phyloP scores from a whole-genome alignment of 2,888 invertebrate genomes.

The Microplitis manilae region DNA sequence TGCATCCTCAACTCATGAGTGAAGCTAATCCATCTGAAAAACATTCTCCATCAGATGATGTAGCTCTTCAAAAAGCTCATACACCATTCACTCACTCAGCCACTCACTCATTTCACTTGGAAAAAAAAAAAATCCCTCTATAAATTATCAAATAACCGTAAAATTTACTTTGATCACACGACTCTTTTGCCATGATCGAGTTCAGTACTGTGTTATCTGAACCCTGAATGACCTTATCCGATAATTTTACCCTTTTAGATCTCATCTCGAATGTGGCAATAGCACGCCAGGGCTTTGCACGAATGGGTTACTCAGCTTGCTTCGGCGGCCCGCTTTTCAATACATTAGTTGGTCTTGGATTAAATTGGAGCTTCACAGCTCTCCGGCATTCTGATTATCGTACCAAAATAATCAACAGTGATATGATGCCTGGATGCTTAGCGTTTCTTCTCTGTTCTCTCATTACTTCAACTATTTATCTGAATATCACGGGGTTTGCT shows the following conservation, averaged over 20 bases:
- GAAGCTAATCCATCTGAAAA: not conserved
- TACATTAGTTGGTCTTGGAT: slow-evolving; percentile 71
- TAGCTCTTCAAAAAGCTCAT: not conserved
- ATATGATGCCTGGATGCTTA: slow-evolving; percentile 70
- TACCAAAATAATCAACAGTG: slow-evolving; percentile 66
- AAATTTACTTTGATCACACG: slow-evolving; percentile 29
- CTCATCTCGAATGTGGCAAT: slow-evolving; percentile 76
- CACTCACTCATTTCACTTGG: not conserved
- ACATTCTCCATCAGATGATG: not conserved
- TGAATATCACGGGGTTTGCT: slow-evolving; percentile 71
- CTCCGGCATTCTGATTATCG: slow-evolving; percentile 46
- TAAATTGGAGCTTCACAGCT: slow-evolving; percentile 66
- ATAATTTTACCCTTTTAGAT: slow-evolving; percentile 68
- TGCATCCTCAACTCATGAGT: not conserved
- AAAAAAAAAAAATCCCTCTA: not conserved
- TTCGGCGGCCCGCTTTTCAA: slow-evolving; percentile 81
- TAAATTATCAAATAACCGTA: slow-evolving; percentile 15
- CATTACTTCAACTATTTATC: slow-evolving; percentile 68
- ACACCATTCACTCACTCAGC: not conserved
- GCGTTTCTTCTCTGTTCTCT: slow-evolving; percentile 72
- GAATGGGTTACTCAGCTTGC: slow-evolving; percentile 80
- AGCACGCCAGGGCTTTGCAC: slow-evolving; percentile 77
- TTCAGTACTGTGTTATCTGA: not conserved
- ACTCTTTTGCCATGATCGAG: not conserved
- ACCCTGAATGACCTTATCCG: slow-evolving; percentile 15